These are phyloP conservation scores for Azemiops feae DNA, from an alignment of 2,113 vertebrate genomes.

Conservation along the genomic window DNA sequence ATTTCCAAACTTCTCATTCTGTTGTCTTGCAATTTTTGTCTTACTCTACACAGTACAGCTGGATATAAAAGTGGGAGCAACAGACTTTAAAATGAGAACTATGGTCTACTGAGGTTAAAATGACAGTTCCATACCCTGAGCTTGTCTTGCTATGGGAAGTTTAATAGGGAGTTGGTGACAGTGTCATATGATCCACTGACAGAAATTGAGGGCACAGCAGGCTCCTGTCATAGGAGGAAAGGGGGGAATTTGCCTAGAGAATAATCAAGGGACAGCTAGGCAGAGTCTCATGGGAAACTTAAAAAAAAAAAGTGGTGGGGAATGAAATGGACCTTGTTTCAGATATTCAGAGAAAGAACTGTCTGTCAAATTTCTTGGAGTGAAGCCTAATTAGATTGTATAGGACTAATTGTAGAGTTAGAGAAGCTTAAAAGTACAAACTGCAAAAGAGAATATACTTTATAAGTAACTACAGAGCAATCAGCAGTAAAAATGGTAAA, in stretches of 20 bases:
- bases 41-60: slow-evolving; percentile 21
- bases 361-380: background rate
- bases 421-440: background rate
- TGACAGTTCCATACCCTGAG: slow-evolving; percentile 51
- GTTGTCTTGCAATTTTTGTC: slow-evolving; percentile 28
- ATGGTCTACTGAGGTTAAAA: slow-evolving; percentile 32
- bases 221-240: slow-evolving; percentile 45
- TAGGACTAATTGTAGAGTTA: background rate
- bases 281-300: slow-evolving; percentile 15
- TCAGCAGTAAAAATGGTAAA: background rate
- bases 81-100: slow-evolving; percentile 59
- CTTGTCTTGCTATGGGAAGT: slow-evolving; percentile 36
- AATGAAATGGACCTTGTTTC: background rate
- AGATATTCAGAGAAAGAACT: background rate
- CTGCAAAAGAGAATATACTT: background rate
- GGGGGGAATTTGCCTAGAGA: slow-evolving; percentile 37
- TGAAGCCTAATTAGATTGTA: slow-evolving; percentile 19
- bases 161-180: slow-evolving; percentile 28
- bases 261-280: slow-evolving; percentile 20
- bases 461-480: slow-evolving; percentile 1
- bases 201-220: slow-evolving; percentile 48
- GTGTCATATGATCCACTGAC: slow-evolving; percentile 24
- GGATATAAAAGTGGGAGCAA: slow-evolving; percentile 43
- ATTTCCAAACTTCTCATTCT: slow-evolving; percentile 37
- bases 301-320: background rate